Conservation (phyloP, 2,888 invertebrate species). For the Nemapogon koenigi region DNA sequence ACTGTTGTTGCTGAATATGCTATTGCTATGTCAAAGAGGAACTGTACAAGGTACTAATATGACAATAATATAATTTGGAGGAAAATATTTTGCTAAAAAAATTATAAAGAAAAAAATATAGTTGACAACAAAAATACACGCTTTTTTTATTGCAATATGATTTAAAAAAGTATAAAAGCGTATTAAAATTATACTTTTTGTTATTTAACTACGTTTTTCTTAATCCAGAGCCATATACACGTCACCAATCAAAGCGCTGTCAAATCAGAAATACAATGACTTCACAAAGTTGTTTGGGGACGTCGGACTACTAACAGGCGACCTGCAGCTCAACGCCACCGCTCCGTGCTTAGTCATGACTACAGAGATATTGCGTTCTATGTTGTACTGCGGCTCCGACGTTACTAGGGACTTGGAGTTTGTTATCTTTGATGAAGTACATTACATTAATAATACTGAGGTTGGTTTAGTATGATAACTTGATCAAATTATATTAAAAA, state of each 20-base stretch:
- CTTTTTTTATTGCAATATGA: too few species aligned
- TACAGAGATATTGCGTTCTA: slow-evolving; percentile 96
- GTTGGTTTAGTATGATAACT: too few species aligned
- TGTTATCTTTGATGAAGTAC: slow-evolving; percentile 99
- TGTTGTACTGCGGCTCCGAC: slow-evolving; percentile 95
- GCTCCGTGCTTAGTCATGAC: slow-evolving; percentile 99
- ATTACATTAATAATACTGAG: slow-evolving; percentile 97
- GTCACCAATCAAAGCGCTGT: slow-evolving; percentile 98
- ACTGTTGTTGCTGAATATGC: slow-evolving; percentile 99
- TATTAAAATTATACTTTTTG: too few species aligned
- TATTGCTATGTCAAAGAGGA: slow-evolving; percentile 91
- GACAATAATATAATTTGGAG: too few species aligned
- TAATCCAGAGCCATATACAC: slow-evolving; percentile 91
- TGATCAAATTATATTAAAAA: too few species aligned
- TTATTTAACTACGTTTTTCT: too few species aligned
- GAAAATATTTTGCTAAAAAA: too few species aligned
- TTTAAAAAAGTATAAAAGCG: too few species aligned
- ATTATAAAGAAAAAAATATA: too few species aligned
- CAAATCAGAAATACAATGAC: slow-evolving; percentile 98
- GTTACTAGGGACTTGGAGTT: slow-evolving; percentile 96
- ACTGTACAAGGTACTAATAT: slow-evolving; percentile 78
- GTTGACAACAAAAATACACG: too few species aligned
- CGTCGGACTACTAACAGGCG: slow-evolving; percentile 93
- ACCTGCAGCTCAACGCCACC: slow-evolving; percentile 92
- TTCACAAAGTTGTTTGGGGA: slow-evolving; percentile 92